Evolutionary conservation across 2,113 vertebrate genomes (phyloP).

Genomic region (Actinemys pallida): DNA sequence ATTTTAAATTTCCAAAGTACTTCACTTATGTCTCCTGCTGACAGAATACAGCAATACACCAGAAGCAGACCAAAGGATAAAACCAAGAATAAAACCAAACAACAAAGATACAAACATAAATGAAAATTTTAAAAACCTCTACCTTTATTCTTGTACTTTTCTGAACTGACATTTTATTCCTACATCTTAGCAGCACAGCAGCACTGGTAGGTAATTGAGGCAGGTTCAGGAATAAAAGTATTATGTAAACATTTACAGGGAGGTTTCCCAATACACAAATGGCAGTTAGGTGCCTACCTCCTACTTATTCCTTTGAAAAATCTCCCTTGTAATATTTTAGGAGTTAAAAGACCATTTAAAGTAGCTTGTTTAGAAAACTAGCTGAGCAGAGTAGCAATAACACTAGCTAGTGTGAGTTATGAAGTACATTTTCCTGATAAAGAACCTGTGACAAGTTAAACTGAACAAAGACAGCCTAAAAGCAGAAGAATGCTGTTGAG

Average conservation of each 20-base stretch:
- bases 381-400: neutral
- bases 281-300: neutral
- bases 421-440: neutral
- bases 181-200: neutral
- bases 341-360: neutral
- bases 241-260: neutral
- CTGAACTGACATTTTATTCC: neutral
- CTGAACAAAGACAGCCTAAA: neutral
- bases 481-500: neutral
- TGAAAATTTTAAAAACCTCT: neutral
- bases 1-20: conserved; percentile 17
- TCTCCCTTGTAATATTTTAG: neutral
- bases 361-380: neutral
- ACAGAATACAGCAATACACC: neutral
- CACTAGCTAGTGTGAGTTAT: neutral
- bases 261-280: neutral
- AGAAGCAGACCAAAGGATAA: neutral
- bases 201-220: neutral
- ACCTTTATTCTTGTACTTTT: neutral
- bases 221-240: neutral
- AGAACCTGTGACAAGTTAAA: neutral
- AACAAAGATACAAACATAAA: neutral
- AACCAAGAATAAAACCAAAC: neutral
- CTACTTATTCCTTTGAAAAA: neutral
- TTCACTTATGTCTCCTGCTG: neutral